A percentile compares a stretch with the other conserved stretches of the same genome.
Conservation (phyloP, 1,140 invertebrate genomes). For the Drosophila nigrodunni region DNA sequence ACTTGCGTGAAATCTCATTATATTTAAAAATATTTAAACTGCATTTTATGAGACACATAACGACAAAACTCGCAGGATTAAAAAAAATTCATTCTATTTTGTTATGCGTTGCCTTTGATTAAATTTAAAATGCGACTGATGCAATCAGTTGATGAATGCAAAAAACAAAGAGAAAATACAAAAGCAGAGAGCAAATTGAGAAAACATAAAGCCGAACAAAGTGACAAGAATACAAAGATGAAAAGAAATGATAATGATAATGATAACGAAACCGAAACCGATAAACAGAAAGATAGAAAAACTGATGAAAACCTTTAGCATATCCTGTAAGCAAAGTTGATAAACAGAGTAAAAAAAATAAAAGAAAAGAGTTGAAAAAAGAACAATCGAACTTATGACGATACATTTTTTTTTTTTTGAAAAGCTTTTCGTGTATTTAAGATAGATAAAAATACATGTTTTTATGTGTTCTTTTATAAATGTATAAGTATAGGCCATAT, state of each 20-base stretch:
- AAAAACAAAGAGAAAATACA: not conserved
- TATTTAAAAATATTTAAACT: slow-evolving; percentile 47
- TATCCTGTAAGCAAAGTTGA: slow-evolving; percentile 25
- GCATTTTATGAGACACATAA: slow-evolving; percentile 37
- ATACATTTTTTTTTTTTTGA: slow-evolving; percentile 28
- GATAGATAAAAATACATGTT: slow-evolving; percentile 18
- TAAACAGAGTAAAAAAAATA: not conserved
- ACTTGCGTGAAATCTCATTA: slow-evolving; percentile 73
- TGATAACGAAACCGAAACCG: not conserved
- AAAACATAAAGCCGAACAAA: slow-evolving; percentile 1
- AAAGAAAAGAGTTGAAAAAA: not conserved
- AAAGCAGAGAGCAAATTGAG: slow-evolving; percentile 16
- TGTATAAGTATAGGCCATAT: slow-evolving; percentile 77
- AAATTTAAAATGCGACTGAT: slow-evolving; percentile 29
- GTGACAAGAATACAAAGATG: not conserved
- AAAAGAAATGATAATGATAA: not conserved
- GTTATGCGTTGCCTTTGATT: slow-evolving; percentile 16
- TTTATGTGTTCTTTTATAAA: slow-evolving; percentile 23
- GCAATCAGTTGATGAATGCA: slow-evolving; percentile 32
- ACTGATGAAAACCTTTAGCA: slow-evolving; percentile 25
- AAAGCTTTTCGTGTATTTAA: slow-evolving; percentile 48
- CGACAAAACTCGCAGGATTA: slow-evolving; percentile 21
- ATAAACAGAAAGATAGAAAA: not conserved
- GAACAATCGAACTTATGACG: not conserved
- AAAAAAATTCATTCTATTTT: slow-evolving; percentile 8